Evolutionary conservation across 1,140 invertebrate species (phyloP).

Genomic region (Myzus persicae): DNA sequence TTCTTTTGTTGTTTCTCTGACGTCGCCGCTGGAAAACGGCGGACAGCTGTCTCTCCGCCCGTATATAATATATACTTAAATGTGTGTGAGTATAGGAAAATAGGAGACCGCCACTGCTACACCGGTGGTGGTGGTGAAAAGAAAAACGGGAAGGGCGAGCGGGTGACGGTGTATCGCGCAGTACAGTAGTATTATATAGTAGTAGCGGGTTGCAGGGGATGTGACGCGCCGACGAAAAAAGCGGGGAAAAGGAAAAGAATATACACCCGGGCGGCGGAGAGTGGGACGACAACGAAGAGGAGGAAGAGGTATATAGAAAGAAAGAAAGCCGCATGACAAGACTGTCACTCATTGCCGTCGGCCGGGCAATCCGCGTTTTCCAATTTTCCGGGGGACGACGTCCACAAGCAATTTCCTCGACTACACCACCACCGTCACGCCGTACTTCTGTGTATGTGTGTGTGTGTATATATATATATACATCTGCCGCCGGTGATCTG

Average conservation of each 20-base stretch:
- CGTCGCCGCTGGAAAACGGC: constrained; percentile 22
- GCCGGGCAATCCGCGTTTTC: constrained; percentile 57
- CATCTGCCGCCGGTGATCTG: constrained; percentile 54
- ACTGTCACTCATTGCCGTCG: constrained; percentile 56
- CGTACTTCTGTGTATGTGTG: background rate
- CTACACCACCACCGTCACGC: background rate
- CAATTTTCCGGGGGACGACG: constrained; percentile 58
- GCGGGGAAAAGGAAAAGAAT: background rate
- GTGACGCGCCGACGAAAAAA: background rate
- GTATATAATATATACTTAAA: background rate
- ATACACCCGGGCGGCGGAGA: background rate
- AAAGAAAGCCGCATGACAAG: constrained; percentile 54
- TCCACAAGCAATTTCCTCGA: constrained; percentile 58
- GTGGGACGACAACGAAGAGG: background rate
- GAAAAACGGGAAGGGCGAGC: background rate
- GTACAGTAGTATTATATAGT: background rate
- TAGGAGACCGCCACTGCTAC: background rate
- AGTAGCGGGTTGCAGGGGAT: background rate
- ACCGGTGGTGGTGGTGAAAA: background rate
- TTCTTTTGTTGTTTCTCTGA: constrained; percentile 27
- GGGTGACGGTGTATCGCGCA: background rate
- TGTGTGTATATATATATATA: background rate
- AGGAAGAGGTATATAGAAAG: background rate
- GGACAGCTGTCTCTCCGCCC: constrained; percentile 28
- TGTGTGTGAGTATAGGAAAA: background rate